phyloP scores from a whole-genome alignment of 2,888 invertebrate genomes.

The Hofmannophila pseudospretella region DNA sequence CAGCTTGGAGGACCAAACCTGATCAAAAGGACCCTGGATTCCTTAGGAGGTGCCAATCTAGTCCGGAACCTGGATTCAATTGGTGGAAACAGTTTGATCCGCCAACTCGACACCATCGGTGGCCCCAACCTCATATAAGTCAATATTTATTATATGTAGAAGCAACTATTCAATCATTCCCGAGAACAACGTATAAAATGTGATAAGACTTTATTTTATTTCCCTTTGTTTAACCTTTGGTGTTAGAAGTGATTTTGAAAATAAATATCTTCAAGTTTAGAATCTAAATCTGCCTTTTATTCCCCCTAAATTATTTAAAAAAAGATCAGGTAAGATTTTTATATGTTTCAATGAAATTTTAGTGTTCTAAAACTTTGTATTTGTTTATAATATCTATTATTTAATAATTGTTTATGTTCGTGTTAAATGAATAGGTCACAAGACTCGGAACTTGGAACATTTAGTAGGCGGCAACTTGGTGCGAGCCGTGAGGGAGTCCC shows the following conservation, averaged over 20 bases:
- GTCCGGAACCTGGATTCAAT: constrained; percentile 66
- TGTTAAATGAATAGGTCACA: constrained; percentile 57
- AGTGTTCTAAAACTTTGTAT: too few species aligned
- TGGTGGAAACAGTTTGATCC: constrained; percentile 71
- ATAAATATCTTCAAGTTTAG: constrained; percentile 39
- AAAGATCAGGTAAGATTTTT: background rate
- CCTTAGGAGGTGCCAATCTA: constrained; percentile 64
- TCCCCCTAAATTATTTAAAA: background rate
- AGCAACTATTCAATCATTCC: constrained; percentile 19
- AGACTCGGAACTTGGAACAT: constrained; percentile 52
- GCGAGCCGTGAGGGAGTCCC: constrained; percentile 56
- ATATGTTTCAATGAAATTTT: too few species aligned
- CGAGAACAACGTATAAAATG: constrained; percentile 37
- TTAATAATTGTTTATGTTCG: constrained; percentile 2
- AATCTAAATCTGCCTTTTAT: constrained; percentile 5
- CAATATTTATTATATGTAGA: constrained; percentile 9
- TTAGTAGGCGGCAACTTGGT: constrained; percentile 59
- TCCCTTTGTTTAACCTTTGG: constrained; percentile 26
- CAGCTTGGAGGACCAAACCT: constrained; percentile 63
- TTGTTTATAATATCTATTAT: too few species aligned
- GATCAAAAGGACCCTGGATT: constrained; percentile 58
- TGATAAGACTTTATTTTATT: constrained; percentile 38
- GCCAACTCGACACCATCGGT: constrained; percentile 54
- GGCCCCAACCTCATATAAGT: constrained; percentile 57
- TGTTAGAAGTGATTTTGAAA: constrained; percentile 31